Base-by-base conservation (phyloP, 2,888 invertebrate genomes). In the Lochmaea crataegi region DNA sequence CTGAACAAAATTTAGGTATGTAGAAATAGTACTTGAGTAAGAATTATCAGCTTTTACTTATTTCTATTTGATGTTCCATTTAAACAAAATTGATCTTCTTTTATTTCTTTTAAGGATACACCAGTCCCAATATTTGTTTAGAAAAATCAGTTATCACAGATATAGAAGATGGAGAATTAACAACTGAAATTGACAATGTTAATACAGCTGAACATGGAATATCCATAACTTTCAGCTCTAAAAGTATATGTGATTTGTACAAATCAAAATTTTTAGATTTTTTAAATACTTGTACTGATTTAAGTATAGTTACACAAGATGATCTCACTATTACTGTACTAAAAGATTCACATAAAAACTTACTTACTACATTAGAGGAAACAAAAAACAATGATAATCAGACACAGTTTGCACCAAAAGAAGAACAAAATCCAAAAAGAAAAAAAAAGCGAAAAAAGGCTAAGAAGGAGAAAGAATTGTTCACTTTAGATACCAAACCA, bases 211-310 rank as follows among this genome's bases (percentile, higher is more conserved):
- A 74, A 16, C 64, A 79, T 5, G 78, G 87, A 74, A 84, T 90
- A 41, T 86, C 86, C 60, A 86, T 90, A 11, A 85, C 84, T 26
- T 90, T 90, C 80, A 87, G 83, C 75, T 87, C 89, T 76, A 86
- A 84, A 76, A 85, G 84, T 73, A 79, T 88, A 74, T 88, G 89
- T 1, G 86, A 85, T 69, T 82, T 79, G 53, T 90, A 89, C 80
- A 89, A 88, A 80, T 81, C 85, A 42, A 85, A 87, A 79, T 83
- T 90, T 63, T 87, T 89, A 75, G 84, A 85, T 61, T 89, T 89
- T 82, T 84, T 90, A 82, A 81, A 88, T 64, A 60, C 76, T 83
- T 86, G 78, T 82, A 87, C 75, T 83, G 90, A 80, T 87, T 87
- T 82, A 75, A 86, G 71, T 84, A 86, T 82, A 82, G 85, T 73